Percentiles rank a stretch among this genome's conserved stretches.
Evolutionary conservation across 2,888 invertebrate genomes (phyloP).

Genomic region (Diarsia mendica): DNA sequence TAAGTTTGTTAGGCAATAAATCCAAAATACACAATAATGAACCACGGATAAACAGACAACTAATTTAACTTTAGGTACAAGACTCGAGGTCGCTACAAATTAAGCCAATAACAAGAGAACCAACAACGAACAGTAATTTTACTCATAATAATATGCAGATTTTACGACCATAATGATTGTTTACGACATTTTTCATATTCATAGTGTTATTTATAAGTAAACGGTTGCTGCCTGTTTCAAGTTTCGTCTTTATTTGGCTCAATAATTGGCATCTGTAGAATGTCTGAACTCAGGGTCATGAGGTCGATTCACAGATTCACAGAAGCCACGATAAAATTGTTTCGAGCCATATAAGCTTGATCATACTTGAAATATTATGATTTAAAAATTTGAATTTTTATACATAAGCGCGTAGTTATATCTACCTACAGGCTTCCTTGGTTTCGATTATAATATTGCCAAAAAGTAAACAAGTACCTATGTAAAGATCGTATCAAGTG

Average conservation of each 20-base stretch:
- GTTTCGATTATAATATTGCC: background rate
- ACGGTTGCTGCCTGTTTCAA: conserved; percentile 9
- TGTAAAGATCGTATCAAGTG: background rate
- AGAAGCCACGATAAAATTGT: background rate
- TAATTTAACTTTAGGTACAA: conserved; percentile 28
- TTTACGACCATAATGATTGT: conserved; percentile 23
- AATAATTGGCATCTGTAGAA: conserved; percentile 23
- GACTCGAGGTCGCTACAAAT: conserved; percentile 19
- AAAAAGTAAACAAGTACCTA: background rate
- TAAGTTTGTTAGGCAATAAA: conserved; percentile 4
- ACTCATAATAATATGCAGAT: conserved; percentile 23
- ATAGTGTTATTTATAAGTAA: background rate
- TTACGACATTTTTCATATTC: conserved; percentile 21
- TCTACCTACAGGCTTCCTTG: background rate
- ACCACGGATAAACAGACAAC: conserved; percentile 13
- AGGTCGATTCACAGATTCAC: conserved; percentile 9
- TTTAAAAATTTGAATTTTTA: background rate
- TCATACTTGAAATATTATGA: background rate
- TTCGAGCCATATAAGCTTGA: background rate
- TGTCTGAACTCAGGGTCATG: conserved; percentile 24
- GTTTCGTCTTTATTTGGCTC: conserved; percentile 18
- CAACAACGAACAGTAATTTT: conserved; percentile 11
- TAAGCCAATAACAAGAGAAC: conserved; percentile 11
- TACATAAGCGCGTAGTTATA: background rate
- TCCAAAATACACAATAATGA: conserved; percentile 20